phyloP scores from a whole-genome alignment of 2,888 invertebrate genomes.

The Mesochorus sp. region DNA sequence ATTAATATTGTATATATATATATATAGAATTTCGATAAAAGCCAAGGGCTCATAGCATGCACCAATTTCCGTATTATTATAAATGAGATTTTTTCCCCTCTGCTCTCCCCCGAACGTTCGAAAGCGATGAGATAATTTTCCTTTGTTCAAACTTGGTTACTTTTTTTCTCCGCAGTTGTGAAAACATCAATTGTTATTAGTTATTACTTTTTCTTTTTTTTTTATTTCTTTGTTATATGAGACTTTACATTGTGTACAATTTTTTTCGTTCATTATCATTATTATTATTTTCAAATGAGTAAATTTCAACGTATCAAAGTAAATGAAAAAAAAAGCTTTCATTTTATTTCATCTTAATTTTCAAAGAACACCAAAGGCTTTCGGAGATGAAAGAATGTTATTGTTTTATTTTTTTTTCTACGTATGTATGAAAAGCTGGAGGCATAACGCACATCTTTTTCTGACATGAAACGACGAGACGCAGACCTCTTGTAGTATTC shows the following conservation, averaged over 20 bases:
- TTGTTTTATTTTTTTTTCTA: not conserved
- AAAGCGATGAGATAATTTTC: not conserved
- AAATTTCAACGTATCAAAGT: no score
- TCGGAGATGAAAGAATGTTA: no score
- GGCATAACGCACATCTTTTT: conserved; percentile 4
- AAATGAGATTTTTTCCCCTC: conserved; percentile 19
- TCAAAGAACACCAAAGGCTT: no score
- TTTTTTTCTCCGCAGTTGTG: not conserved
- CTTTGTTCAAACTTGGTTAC: not conserved
- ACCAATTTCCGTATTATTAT: not conserved
- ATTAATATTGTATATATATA: not conserved
- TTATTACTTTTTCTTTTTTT: no score
- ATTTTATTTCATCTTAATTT: no score
- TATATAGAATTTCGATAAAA: not conserved
- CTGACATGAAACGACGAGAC: not conserved
- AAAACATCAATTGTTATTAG: no score
- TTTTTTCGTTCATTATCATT: not conserved
- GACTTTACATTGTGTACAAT: no score
- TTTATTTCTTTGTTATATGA: no score
- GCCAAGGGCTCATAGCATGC: not conserved
- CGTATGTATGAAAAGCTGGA: not conserved
- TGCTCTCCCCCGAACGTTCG: not conserved
- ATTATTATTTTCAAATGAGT: no score
- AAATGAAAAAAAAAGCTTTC: no score
- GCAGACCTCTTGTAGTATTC: not conserved